Base-by-base conservation (phyloP, 2,113 vertebrate genomes). In the Boulengeromyrus knoepffleri region DNA sequence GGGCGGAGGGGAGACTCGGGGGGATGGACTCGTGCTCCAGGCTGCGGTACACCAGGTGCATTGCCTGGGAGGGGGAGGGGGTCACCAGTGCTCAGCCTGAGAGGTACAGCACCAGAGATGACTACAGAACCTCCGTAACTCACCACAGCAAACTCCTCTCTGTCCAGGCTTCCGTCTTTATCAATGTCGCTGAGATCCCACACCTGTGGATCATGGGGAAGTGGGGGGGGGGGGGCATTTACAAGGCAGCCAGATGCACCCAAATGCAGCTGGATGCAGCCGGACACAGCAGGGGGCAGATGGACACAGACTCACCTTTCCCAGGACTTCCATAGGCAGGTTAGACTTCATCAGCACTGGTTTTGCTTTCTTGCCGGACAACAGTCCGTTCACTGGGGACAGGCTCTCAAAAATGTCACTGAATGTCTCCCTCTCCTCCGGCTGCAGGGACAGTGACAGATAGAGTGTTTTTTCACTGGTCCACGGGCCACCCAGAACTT, bases 151-250 rank as follows among this genome's bases (percentile, higher is more conserved):
- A 99, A 99, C 92, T 99, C 99, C 0, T 99, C 98, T 94, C 96
- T 98, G 93, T 99, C 98, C 96, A 99, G 94, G 91, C 97, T 95
- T n/a, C 99, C 99, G 89, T 99, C 97, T 94, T 97, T 98, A 93
- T 99, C 98, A 0, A 99, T 97, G 93, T 99, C 99, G 92, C 98
- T 99, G 90, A 99, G 96, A 91, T 99, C 98, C 99, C 99, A 99
- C 90, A 99, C 98, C 99, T 99, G 90, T 2, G 19, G 88, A 56
- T 77, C 15, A 77, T 39, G 31, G 31, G 15, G 5, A 77, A 17
- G 85, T 13, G 15, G 52, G 36, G 85, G n/a, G 10, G 49, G 36
- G 49, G 13, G 12, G 49, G 42, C 27, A 0, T 31, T 31, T 31
- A 31, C 31, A 31, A 0, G 31, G 31, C 31, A 31, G 31, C 70